Percentiles rank a stretch among this genome's conserved stretches.
phyloP scores from a whole-genome alignment of 2,888 invertebrate genomes.

The Archips xylosteana region DNA sequence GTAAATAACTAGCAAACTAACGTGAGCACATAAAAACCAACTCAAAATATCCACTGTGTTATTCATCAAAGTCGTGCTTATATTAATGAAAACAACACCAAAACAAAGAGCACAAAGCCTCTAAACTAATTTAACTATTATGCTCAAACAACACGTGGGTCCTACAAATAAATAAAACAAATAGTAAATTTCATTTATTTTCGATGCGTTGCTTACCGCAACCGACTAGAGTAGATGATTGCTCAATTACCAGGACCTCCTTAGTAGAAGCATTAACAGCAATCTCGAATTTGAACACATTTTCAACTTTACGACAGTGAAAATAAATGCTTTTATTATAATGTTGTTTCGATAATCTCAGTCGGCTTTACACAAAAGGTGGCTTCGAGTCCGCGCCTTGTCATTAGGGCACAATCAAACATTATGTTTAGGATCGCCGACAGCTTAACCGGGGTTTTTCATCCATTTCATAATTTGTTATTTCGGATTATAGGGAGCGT shows the following conservation, averaged over 20 bases:
- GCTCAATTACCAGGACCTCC: conserved; percentile 85
- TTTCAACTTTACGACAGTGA: conserved; percentile 70
- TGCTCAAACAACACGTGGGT: conserved; percentile 56
- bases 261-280: conserved; percentile 79
- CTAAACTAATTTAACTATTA: conserved; percentile 54
- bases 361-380: conserved; percentile 82
- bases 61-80: conserved; percentile 38
- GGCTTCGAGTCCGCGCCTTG: conserved; percentile 80
- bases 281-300: conserved; percentile 57
- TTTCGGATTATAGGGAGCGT: conserved; percentile 81
- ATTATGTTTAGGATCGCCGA: conserved; percentile 84
- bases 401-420: conserved; percentile 84
- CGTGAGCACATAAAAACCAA: conserved; percentile 8
- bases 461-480: conserved; percentile 84
- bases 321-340: conserved; percentile 71
- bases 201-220: conserved; percentile 81
- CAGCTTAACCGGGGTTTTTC: conserved; percentile 83
- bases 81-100: conserved; percentile 45
- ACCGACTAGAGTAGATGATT: conserved; percentile 83
- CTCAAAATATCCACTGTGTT: conserved; percentile 18
- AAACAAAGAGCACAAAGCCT: conserved; percentile 45
- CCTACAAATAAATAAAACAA: conserved; percentile 73
- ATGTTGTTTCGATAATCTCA: conserved; percentile 64
- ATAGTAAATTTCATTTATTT: conserved; percentile 80
- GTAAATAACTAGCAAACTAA: not conserved